Evolutionary conservation across 2,797 vertebrate genomes (phyloP).

Genomic region (Yasuhikotakia modesta): DNA sequence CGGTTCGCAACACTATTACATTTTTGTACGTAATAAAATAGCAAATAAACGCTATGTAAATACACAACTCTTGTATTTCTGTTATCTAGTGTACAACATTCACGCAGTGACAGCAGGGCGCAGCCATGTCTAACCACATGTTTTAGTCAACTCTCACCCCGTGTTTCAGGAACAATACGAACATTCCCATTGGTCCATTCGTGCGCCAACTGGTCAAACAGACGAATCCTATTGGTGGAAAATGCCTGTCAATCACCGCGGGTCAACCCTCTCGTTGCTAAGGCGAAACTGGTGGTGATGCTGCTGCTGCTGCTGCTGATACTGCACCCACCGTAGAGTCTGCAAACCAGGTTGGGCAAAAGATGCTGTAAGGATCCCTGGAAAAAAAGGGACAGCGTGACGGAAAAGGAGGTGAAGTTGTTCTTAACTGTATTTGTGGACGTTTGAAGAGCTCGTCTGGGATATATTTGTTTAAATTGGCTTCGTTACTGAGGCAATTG

Average conservation of each 20-base stretch:
- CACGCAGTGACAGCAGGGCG: conserved; percentile 41
- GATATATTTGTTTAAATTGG: conserved; percentile 49
- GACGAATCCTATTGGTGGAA: conserved; percentile 62
- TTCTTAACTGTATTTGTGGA: conserved; percentile 30
- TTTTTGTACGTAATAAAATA: not conserved
- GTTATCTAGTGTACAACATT: not conserved
- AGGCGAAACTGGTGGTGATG: conserved; percentile 70
- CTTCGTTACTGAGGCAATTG: conserved; percentile 56
- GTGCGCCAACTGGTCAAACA: conserved; percentile 57
- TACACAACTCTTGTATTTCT: not conserved
- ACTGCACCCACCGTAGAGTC: conserved; percentile 60
- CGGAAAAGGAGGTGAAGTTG: conserved; percentile 50
- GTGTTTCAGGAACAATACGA: conserved; percentile 40
- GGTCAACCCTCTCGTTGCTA: conserved; percentile 73
- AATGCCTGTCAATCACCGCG: conserved; percentile 59
- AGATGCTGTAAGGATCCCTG: conserved; percentile 48
- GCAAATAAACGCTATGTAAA: not conserved
- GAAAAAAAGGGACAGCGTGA: conserved; percentile 56
- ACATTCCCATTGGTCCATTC: conserved; percentile 64
- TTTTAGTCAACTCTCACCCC: conserved; percentile 60
- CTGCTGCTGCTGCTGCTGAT: conserved; percentile 67
- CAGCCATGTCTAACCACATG: conserved; percentile 66
- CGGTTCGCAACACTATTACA: not conserved
- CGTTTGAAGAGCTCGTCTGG: conserved; percentile 24
- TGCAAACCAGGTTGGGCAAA: conserved; percentile 53